Conservation (phyloP, 1,140 invertebrate species). For the Heliconius hewitsoni region DNA sequence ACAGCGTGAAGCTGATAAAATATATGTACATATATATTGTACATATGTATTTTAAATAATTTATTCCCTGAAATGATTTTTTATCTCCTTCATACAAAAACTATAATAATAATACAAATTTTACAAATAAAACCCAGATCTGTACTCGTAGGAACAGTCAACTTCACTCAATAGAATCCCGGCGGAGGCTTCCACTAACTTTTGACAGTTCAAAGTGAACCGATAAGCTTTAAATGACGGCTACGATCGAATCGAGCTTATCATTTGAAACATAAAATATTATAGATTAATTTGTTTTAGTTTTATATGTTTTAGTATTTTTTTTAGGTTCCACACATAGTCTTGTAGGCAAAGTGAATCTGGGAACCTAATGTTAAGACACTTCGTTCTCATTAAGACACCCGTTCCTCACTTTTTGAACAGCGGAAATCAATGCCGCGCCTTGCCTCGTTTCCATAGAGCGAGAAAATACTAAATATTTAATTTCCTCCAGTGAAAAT, state of each 20-base stretch:
- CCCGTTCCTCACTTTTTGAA: neutral
- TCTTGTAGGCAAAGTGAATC: neutral
- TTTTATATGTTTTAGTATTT: neutral
- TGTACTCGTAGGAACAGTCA: slow-evolving; percentile 16
- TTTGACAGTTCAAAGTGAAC: slow-evolving; percentile 34
- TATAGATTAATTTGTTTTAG: neutral
- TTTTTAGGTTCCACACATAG: neutral
- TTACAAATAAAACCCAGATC: neutral
- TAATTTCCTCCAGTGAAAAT: too few species aligned
- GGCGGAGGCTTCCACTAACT: slow-evolving; percentile 32
- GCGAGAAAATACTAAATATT: neutral
- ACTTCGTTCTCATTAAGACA: neutral
- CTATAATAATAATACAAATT: slow-evolving; percentile 2
- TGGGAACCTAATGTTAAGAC: neutral
- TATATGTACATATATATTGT: too few species aligned
- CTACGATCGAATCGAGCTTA: slow-evolving; percentile 19
- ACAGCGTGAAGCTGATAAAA: too few species aligned
- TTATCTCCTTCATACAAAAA: neutral
- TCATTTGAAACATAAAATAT: slow-evolving; percentile 9
- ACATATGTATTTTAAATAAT: too few species aligned
- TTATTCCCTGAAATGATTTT: too few species aligned
- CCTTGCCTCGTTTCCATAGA: neutral
- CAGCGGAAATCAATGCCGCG: too few species aligned
- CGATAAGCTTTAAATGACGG: slow-evolving; percentile 34
- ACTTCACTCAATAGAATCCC: slow-evolving; percentile 29